Conservation (phyloP, 2,797 vertebrate species). For the Propithecus perrieri region DNA sequence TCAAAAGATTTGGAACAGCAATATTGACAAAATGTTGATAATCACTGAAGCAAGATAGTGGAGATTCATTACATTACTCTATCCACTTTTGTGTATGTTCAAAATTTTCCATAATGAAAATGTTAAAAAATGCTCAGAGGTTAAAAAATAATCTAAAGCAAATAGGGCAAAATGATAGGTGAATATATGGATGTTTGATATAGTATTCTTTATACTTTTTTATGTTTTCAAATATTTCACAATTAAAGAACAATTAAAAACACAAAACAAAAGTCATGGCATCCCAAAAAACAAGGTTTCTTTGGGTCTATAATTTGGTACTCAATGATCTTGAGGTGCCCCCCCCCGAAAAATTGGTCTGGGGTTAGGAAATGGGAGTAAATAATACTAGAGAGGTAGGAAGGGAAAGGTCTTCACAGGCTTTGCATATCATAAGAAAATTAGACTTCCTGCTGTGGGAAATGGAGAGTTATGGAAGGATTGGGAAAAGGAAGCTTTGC, state of each 20-base stretch:
- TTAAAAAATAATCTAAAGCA: constrained; percentile 22
- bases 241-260: background rate
- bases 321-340: too few species aligned
- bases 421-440: background rate
- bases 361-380: background rate
- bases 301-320: background rate
- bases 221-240: constrained; percentile 15
- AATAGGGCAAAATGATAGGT: background rate
- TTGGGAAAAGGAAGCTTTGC: background rate
- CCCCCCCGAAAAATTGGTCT: background rate
- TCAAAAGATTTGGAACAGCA: background rate
- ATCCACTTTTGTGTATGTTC: background rate
- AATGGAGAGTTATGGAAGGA: background rate
- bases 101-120: constrained; percentile 6
- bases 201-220: background rate
- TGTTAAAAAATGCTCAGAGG: background rate
- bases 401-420: background rate
- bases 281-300: background rate
- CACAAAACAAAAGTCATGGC: background rate
- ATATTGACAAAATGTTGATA: constrained; percentile 27
- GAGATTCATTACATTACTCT: background rate
- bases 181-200: background rate
- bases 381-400: background rate
- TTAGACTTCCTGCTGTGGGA: background rate
- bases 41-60: background rate